phyloP scores from a whole-genome alignment of 1,140 invertebrate species.

The Trichonephila inaurata region DNA sequence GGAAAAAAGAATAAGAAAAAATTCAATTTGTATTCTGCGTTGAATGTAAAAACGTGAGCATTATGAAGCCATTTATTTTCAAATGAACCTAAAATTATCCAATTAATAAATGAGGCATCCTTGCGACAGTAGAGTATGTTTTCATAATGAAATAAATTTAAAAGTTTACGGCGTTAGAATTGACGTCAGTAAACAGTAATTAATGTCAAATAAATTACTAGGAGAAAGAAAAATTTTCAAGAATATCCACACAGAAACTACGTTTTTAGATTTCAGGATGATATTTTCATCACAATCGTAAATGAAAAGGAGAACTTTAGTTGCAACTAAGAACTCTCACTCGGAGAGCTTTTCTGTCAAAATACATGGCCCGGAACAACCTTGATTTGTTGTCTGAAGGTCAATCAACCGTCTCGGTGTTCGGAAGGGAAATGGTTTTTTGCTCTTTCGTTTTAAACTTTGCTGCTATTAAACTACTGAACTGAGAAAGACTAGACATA shows the following conservation, averaged over 20 bases:
- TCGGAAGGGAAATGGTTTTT: constrained; percentile 10
- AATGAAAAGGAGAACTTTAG: not conserved
- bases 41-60: too few species aligned
- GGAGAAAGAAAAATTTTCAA: too few species aligned
- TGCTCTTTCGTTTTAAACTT: not conserved
- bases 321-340: not conserved
- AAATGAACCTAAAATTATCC: too few species aligned
- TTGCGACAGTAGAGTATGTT: too few species aligned
- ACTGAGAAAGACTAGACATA: not conserved
- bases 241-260: not conserved
- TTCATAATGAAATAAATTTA: too few species aligned
- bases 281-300: not conserved
- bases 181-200: too few species aligned
- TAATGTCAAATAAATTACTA: too few species aligned
- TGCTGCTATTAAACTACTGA: not conserved
- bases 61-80: too few species aligned
- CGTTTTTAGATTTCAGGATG: not conserved
- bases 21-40: too few species aligned
- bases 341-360: not conserved
- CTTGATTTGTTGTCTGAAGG: constrained; percentile 43
- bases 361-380: not conserved
- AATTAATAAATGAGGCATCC: too few species aligned
- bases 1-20: too few species aligned
- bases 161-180: too few species aligned
- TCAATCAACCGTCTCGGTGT: constrained; percentile 6